Evolutionary conservation across 1,140 invertebrate genomes (phyloP).

Genomic region (Brachionus rubens): DNA sequence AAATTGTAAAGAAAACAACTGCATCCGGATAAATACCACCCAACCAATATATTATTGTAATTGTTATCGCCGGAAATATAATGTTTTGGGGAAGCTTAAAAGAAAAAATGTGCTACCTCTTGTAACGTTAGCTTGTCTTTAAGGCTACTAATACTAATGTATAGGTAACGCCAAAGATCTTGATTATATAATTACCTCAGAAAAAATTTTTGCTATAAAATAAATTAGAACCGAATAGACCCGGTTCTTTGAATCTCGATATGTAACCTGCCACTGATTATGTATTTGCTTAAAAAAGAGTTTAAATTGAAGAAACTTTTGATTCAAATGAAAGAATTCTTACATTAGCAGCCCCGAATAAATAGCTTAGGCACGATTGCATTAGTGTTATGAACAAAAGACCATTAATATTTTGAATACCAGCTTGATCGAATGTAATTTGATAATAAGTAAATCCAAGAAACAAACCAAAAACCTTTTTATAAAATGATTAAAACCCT

Average conservation of each 20-base stretch:
- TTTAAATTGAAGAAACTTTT: too few species aligned
- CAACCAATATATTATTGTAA: slow-evolving; percentile 76
- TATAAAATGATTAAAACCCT: not conserved
- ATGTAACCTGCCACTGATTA: slow-evolving; percentile 14
- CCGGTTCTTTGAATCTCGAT: slow-evolving; percentile 15
- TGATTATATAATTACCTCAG: not conserved
- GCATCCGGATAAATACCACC: slow-evolving; percentile 67
- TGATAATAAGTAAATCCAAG: slow-evolving; percentile 84
- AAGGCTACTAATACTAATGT: too few species aligned
- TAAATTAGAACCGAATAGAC: slow-evolving; percentile 20
- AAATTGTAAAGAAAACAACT: slow-evolving; percentile 50
- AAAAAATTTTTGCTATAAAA: slow-evolving; percentile 29
- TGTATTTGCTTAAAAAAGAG: not conserved
- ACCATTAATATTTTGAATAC: slow-evolving; percentile 91
- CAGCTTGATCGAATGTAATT: slow-evolving; percentile 77
- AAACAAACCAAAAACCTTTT: slow-evolving; percentile 71
- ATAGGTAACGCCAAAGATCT: too few species aligned
- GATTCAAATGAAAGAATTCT: slow-evolving; percentile 57
- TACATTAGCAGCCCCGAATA: slow-evolving; percentile 70
- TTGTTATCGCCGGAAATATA: slow-evolving; percentile 45
- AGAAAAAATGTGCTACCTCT: slow-evolving; percentile 65
- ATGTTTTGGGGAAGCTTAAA: slow-evolving; percentile 20
- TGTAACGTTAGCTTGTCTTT: not conserved
- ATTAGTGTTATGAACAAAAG: slow-evolving; percentile 86
- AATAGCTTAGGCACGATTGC: slow-evolving; percentile 67